Evolutionary conservation across 2,888 invertebrate species (phyloP).

Genomic region (Drosophila bunnanda): DNA sequence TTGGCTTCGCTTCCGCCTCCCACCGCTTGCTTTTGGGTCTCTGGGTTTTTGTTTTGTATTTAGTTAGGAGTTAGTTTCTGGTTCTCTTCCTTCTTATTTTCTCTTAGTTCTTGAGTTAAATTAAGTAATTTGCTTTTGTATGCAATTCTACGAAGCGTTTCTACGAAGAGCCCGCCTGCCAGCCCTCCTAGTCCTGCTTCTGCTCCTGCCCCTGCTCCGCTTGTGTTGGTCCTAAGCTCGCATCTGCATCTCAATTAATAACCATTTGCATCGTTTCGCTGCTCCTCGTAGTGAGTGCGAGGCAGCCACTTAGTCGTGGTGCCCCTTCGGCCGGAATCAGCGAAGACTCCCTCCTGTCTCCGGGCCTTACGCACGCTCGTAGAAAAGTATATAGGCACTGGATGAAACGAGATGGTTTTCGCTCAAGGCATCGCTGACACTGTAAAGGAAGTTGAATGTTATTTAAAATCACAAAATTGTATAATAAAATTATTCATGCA

Average conservation of each 20-base stretch:
- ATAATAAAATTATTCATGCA: no score
- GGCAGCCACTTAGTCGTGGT: neutral
- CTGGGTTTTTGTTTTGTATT: neutral
- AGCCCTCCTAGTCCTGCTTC: conserved; percentile 2
- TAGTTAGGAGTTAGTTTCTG: no score
- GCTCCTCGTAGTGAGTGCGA: neutral
- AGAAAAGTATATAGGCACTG: conserved; percentile 97
- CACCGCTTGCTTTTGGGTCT: no score
- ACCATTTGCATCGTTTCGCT: no score
- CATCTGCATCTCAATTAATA: neutral
- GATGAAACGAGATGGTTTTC: conserved; percentile 89
- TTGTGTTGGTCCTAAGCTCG: neutral
- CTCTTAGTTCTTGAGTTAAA: conserved; percentile 37
- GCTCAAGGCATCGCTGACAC: conserved; percentile 83
- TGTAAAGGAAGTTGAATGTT: conserved; percentile 47
- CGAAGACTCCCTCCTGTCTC: neutral
- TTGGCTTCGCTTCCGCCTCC: conserved; percentile 10
- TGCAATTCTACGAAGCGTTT: conserved; percentile 51
- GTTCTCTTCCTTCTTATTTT: neutral
- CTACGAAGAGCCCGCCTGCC: conserved; percentile 18
- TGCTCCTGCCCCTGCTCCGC: neutral
- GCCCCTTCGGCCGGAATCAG: neutral
- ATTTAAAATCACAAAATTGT: no score
- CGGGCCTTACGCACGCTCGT: conserved; percentile 87
- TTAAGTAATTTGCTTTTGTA: conserved; percentile 28